Evolutionary conservation across 2,888 invertebrate species (phyloP).

Genomic region (Tanytarsus gracilentus): DNA sequence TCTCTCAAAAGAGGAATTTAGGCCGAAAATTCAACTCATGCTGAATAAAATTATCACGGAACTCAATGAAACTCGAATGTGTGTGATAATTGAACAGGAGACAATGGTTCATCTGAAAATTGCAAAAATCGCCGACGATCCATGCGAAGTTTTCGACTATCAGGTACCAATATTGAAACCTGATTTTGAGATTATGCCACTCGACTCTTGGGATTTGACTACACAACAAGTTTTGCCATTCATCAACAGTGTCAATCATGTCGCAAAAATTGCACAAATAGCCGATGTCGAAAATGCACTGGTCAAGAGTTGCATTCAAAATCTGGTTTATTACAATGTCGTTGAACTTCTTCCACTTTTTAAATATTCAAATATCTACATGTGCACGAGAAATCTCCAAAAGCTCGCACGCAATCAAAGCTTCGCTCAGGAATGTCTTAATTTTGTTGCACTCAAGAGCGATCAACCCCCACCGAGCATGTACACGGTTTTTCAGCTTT

Average conservation of each 20-base stretch:
- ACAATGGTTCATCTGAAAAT: slow-evolving; percentile 86
- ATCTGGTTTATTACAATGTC: slow-evolving; percentile 70
- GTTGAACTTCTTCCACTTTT: slow-evolving; percentile 67
- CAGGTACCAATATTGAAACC: slow-evolving; percentile 78
- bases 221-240: slow-evolving; percentile 85
- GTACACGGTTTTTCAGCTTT: slow-evolving; percentile 46
- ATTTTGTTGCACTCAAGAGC: slow-evolving; percentile 39
- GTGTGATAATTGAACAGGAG: slow-evolving; percentile 72
- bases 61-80: slow-evolving; percentile 69
- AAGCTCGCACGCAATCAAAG: slow-evolving; percentile 55
- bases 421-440: slow-evolving; percentile 33
- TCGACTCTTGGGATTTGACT: slow-evolving; percentile 85
- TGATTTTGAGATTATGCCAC: slow-evolving; percentile 50
- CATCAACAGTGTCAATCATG: slow-evolving; percentile 88
- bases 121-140: slow-evolving; percentile 70
- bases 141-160: slow-evolving; percentile 68
- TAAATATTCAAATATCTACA: slow-evolving; percentile 80
- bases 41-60: slow-evolving; percentile 70
- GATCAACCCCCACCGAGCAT: slow-evolving; percentile 38
- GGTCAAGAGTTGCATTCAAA: slow-evolving; percentile 90
- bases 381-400: slow-evolving; percentile 64
- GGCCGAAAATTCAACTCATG: slow-evolving; percentile 61
- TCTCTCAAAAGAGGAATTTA: slow-evolving; percentile 61
- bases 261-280: slow-evolving; percentile 78
- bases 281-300: slow-evolving; percentile 89